Base-by-base conservation (phyloP, 2,888 invertebrate genomes). In the Drosophila infuscata region DNA sequence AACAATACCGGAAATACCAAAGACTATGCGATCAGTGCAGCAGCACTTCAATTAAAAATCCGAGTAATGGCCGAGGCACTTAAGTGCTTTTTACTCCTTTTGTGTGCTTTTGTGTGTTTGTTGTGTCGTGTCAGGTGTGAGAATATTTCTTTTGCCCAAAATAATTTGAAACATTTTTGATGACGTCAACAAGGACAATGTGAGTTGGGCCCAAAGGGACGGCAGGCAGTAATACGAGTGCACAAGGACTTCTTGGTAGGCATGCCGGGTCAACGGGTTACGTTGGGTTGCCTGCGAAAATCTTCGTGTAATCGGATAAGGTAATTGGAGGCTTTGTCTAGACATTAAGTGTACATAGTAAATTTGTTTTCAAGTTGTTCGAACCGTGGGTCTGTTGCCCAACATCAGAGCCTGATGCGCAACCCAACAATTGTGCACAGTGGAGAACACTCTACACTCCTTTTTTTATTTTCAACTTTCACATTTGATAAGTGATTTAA, bases 301-400 rank as follows among this genome's bases (percentile, higher is more conserved):
- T 91, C 91, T 91, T 91, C 84, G 74, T 90, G 92, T 92, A 92
- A 92, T 92, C 92, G 92, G 92, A 92, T 92, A 91, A 92, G 92
- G 92, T 92, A 92, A 92, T 92, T 92, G 92, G 91, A 92, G 91
- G 91, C 91, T 91, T 92, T 92, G 92, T 92, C 92, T 92, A 92
- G 92, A 92, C 92, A 92, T 91, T 91, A 92, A 91, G 92, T 91
- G 92, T 89, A 91, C 92, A 85, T 85, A 85, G 89, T 88, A 88
- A 86, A 88, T 85, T 86, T 88, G 75, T 77, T 86, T 85, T 74
- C 75, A 70, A 86, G 76, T 82, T 88, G 70, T 67, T 54, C 35
- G 9, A 67, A 68, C 48, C 54, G 64, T 59, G 64, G 36, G 71
- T 48, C 0, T 57, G 61, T 25, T 56, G 68, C 53, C 58, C 60